Evolutionary conservation across 2,113 vertebrate species (phyloP), one percentile per base, ranked within the genome.

Genomic region (Apus apus): DNA sequence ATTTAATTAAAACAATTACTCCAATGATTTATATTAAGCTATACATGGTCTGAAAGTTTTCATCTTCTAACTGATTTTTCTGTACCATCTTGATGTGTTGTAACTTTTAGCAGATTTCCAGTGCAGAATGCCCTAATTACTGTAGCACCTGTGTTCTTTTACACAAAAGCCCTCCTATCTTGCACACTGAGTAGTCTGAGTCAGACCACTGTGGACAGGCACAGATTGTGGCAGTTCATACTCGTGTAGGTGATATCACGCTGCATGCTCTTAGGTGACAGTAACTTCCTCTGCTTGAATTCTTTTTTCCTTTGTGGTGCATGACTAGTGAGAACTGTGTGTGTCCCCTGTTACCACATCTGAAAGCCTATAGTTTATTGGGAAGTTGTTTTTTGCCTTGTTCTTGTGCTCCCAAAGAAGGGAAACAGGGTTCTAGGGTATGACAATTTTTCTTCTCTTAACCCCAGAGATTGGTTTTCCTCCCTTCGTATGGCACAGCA

Each of bases 181-280:
- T 46, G 70, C n/a, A 53, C 34, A 3, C 1, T 6, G 3, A 34
- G 40, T 27, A 8, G 30, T 54, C 81, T 21, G 27, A 40, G 53
- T 38, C 87, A 50, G 66, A 25, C 5, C 22, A 2, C 25, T 9
- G 62, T 8, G 56, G 60, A 9, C 48, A 50, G 53, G 29, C 3
- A 1, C 72, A 15, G 70, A 1, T 9, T 25, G 64, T 58, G 87
- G 16, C 29, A 4, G 14, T 38, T 75, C 61, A 1, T 30, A 2
- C 54, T 70, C 1, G 0, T 29, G 1, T 1, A 9, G 70, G 38
- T 50, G 26, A 3, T 17, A 9, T 36, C n/a, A 4, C 0, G 0
- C 60, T 5, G 1, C 7, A 34, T 40, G 62, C 50, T 75, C 17
- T 38, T 48, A 5, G 56, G n/a, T 87, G 83, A 4, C 72, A 48